Conservation (phyloP, 2,888 invertebrate species). For the Drosophila cognata region DNA sequence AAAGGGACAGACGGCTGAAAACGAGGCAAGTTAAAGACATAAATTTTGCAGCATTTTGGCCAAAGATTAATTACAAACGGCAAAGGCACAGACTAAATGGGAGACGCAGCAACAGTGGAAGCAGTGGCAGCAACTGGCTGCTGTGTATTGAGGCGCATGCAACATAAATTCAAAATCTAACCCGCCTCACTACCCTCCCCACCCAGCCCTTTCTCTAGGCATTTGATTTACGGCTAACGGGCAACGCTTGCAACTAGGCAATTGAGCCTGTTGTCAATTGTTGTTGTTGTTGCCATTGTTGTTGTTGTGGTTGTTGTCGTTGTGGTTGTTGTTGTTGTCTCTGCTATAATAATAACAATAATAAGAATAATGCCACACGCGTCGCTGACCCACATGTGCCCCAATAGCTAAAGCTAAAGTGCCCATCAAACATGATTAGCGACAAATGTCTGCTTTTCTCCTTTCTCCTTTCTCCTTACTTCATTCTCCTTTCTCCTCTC, state of each 20-base stretch:
- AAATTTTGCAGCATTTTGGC: slow-evolving; percentile 81
- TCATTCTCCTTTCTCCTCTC: not conserved
- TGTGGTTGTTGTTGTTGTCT: slow-evolving; percentile 18
- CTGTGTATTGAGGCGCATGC: slow-evolving; percentile 60
- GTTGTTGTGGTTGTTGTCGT: not conserved
- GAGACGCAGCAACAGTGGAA: slow-evolving; percentile 12
- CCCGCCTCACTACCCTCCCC: not conserved
- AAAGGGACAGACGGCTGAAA: slow-evolving; percentile 19
- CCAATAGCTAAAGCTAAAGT: slow-evolving; percentile 29
- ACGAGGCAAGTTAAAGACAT: slow-evolving; percentile 76
- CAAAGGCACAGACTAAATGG: slow-evolving; percentile 1
- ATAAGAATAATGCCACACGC: slow-evolving; percentile 36
- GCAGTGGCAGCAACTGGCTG: slow-evolving; percentile 7
- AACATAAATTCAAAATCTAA: slow-evolving; percentile 71
- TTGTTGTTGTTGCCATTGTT: not conserved
- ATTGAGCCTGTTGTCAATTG: slow-evolving; percentile 51
- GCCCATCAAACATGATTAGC: slow-evolving; percentile 64
- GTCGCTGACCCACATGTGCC: slow-evolving; percentile 51
- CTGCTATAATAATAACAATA: slow-evolving; percentile 53
- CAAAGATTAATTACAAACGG: slow-evolving; percentile 81
- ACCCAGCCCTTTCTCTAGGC: slow-evolving; percentile 1
- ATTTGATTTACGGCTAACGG: slow-evolving; percentile 60
- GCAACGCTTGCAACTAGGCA: slow-evolving; percentile 59
- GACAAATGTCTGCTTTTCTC: slow-evolving; percentile 24
- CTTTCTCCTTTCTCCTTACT: no score